phyloP scores from a whole-genome alignment of 53 echinoderm and acorn worm genomes.

The Hippasteria phrygiana region DNA sequence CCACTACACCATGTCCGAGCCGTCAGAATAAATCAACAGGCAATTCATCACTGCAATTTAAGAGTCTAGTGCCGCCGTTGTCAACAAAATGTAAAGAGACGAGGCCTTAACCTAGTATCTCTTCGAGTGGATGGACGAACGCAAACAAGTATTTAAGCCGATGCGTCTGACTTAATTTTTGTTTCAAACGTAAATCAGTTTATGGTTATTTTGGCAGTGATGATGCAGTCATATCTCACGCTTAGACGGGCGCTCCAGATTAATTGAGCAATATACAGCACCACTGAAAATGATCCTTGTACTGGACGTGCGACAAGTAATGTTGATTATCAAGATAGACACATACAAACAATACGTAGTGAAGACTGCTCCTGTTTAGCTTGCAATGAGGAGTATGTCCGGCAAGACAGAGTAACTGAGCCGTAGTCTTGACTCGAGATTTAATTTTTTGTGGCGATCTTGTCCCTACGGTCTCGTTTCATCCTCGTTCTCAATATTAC shows the following conservation, averaged over 20 bases:
- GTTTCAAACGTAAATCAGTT: background rate
- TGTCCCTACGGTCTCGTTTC: no score
- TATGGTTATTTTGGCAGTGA: background rate
- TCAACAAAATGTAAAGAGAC: background rate
- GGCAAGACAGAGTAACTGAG: no score
- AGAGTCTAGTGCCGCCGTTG: background rate
- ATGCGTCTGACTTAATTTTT: background rate
- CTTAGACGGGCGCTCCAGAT: background rate
- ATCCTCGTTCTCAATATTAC: no score
- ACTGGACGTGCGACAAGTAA: no score
- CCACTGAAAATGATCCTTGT: no score
- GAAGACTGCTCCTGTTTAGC: no score
- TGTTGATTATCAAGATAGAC: no score
- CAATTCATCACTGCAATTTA: slow-evolving; percentile 28
- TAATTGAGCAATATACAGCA: background rate
- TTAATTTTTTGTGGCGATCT: no score
- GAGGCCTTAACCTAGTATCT: background rate
- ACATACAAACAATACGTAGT: no score
- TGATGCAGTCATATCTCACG: background rate
- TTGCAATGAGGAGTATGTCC: no score
- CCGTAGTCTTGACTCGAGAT: no score
- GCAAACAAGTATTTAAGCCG: slow-evolving; percentile 8
- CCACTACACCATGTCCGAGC: background rate
- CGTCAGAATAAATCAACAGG: slow-evolving; percentile 29
- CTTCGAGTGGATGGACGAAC: background rate